Evolutionary conservation across 2,797 vertebrate genomes (phyloP), one percentile per base, ranked within the genome.

Genomic region (Acestrorhynchus altus): DNA sequence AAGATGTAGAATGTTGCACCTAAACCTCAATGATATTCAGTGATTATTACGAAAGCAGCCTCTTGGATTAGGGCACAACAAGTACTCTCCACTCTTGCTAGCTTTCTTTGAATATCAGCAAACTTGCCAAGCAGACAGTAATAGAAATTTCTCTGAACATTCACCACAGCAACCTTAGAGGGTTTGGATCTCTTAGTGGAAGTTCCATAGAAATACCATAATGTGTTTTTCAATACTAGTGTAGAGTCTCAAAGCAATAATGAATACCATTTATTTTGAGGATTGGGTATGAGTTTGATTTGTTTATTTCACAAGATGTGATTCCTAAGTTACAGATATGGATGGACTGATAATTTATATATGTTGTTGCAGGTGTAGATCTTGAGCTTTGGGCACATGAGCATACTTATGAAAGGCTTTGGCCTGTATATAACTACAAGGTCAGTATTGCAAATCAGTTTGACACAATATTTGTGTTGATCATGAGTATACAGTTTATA

Each of bases 371-470:
- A 98, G 95, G 96, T 35, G 96, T 97, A 10, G 96, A 97, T 84
- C 78, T 98, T 85, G 92, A 95, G 88, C 67, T 96, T 74, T 96
- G 96, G 96, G 96, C 96, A 20, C 96, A 97, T 6, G 96, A 97
- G 60, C 96, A 96, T 87, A 95, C 95, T 0, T 97, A 96, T 0
- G 96, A 97, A 85, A 90, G 95, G 47, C 92, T 97, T 18, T 97
- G 95, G 95, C 96, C 96, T 0, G 91, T 97, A 65, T 97, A 96
- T 44, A 86, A 94, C 63, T 93, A 94, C 82, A 91, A 93, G 91
- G 96, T 97, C 86, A 90, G 10, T 78, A 59, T 9, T n/a, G 11
- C 11, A 18, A 1, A 46, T 63, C 42, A 49, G 1, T n/a, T 12
- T 8, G 8, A 35, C 0, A 28, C 22, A 24, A 16, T 1, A 16